Conservation (phyloP, 2,797 vertebrate genomes). For the Balearica regulorum region DNA sequence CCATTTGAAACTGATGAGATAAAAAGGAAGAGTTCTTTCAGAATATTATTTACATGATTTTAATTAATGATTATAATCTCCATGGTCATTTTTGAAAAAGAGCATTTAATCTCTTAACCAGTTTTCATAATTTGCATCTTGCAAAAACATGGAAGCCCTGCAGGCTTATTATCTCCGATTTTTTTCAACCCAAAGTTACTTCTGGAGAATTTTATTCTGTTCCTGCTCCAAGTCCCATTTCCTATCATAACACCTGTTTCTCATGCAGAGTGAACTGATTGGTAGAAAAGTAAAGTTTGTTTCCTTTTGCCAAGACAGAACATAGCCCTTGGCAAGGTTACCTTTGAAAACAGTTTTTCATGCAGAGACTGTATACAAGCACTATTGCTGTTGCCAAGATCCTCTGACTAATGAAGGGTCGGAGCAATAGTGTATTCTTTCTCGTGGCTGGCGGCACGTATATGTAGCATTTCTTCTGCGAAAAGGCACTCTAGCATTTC, state of each 20-base stretch:
- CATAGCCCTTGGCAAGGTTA: constrained; percentile 83
- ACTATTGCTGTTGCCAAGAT: constrained; percentile 72
- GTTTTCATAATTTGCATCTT: constrained; percentile 78
- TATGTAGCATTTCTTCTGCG: constrained; percentile 74
- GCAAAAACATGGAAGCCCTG: constrained; percentile 65
- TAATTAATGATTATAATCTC: constrained; percentile 83
- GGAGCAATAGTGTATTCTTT: constrained; percentile 64
- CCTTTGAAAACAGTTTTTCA: constrained; percentile 80
- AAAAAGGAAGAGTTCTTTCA: constrained; percentile 72
- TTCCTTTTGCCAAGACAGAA: constrained; percentile 77
- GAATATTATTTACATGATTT: constrained; percentile 80
- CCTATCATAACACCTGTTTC: constrained; percentile 76
- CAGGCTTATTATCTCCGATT: constrained; percentile 64
- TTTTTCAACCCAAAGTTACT: constrained; percentile 58
- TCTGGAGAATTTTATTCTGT: constrained; percentile 69
- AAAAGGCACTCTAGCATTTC: constrained; percentile 69
- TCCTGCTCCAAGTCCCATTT: constrained; percentile 62
- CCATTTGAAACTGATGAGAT: constrained; percentile 74
- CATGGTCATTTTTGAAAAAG: constrained; percentile 76
- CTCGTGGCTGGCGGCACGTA: constrained; percentile 69
- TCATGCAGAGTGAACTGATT: constrained; percentile 73
- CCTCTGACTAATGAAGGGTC: constrained; percentile 77
- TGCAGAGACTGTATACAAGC: constrained; percentile 70
- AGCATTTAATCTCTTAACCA: constrained; percentile 75
- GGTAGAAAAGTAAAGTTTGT: constrained; percentile 77